phyloP scores from a whole-genome alignment of 2,888 invertebrate genomes.

The Timema podura region DNA sequence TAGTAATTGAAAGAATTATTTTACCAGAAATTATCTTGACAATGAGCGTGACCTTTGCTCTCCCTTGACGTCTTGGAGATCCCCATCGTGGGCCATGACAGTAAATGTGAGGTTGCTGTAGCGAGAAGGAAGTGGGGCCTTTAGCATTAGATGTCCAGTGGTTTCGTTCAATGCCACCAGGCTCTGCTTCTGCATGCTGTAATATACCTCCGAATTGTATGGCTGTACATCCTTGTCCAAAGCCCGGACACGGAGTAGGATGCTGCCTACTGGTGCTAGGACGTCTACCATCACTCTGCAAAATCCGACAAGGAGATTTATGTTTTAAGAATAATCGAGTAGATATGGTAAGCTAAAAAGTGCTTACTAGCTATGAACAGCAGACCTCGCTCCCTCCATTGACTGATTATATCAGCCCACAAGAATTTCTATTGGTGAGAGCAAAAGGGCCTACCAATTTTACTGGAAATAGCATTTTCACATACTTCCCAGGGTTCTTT shows the following conservation, averaged over 20 bases:
- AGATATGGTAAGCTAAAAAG: too few species aligned
- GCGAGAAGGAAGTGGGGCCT: slow-evolving; percentile 5
- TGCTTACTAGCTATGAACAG: too few species aligned
- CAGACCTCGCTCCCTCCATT: too few species aligned
- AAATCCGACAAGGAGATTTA: neutral
- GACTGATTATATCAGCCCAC: too few species aligned
- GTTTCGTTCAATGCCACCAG: slow-evolving; percentile 21
- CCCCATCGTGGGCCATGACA: slow-evolving; percentile 26
- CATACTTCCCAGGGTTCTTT: too few species aligned
- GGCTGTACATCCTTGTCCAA: slow-evolving; percentile 21
- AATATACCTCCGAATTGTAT: slow-evolving; percentile 27
- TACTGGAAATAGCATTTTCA: too few species aligned
- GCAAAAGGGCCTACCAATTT: too few species aligned
- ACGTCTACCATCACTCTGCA: slow-evolving; percentile 26
- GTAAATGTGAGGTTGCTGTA: slow-evolving; percentile 17
- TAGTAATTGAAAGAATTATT: too few species aligned
- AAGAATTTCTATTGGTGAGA: too few species aligned
- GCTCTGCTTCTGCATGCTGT: slow-evolving; percentile 20
- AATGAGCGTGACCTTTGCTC: slow-evolving; percentile 21
- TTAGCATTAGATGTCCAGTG: slow-evolving; percentile 24
- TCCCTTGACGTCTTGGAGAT: slow-evolving; percentile 19
- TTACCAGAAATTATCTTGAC: slow-evolving; percentile 24
- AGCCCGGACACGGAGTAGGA: slow-evolving; percentile 20
- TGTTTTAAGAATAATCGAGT: too few species aligned
- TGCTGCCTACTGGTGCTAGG: slow-evolving; percentile 16